Percentiles rank a stretch among this genome's conserved stretches.
These are phyloP conservation scores for Epicampocera succincta DNA, from an alignment of 2,888 invertebrate genomes.

Conservation along the genomic window DNA sequence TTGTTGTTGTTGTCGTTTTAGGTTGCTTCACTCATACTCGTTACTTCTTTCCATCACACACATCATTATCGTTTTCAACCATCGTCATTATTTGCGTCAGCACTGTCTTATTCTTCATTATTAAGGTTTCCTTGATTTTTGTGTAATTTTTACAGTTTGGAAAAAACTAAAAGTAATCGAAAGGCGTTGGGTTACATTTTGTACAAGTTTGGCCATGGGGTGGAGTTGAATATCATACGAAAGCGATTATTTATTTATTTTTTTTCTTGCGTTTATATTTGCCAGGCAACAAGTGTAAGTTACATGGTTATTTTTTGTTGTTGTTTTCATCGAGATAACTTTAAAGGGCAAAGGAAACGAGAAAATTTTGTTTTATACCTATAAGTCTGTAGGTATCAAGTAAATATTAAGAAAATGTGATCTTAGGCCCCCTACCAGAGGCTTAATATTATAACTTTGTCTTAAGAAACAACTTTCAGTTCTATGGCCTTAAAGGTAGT, in stretches of 20 bases:
- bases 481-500: no score
- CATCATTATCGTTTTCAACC: conserved; percentile 6
- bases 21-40: background rate
- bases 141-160: conserved; percentile 29
- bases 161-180: conserved; percentile 41
- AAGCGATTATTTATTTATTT: conserved; percentile 8
- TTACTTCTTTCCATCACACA: conserved; percentile 14
- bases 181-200: conserved; percentile 68
- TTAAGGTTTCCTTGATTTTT: conserved; percentile 60
- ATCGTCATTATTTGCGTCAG: conserved; percentile 39
- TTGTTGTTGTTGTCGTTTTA: no score
- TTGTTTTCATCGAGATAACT: background rate
- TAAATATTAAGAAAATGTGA: no score
- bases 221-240: conserved; percentile 57
- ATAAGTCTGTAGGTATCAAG: no score
- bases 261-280: background rate
- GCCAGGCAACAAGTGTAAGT: conserved; percentile 61
- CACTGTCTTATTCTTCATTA: conserved; percentile 44
- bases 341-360: no score
- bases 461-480: no score
- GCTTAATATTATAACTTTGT: no score
- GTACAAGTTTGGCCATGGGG: conserved; percentile 50
- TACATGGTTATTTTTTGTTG: conserved; percentile 17
- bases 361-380: no score
- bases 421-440: no score